Evolutionary conservation across 2,797 vertebrate genomes (phyloP).

Genomic region (Alauda arvensis): DNA sequence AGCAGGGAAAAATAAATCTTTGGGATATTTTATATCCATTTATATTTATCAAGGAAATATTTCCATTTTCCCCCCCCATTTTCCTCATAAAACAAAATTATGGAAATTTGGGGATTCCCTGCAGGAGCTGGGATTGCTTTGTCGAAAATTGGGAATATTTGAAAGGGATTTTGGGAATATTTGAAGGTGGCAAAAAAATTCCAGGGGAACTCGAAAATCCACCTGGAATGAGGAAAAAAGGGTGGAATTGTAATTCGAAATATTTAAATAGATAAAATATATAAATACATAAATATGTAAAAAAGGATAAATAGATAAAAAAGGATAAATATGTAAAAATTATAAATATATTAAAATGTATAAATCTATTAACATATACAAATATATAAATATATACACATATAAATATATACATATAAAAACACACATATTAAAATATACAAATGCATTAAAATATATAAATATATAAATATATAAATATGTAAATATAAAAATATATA

Average conservation of each 20-base stretch:
- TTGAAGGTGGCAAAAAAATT: background rate
- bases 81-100: background rate
- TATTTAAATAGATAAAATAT: no score
- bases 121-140: background rate
- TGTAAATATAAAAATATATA: no score
- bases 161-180: background rate
- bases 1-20: rapidly evolving
- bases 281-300: no score
- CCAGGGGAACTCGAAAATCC: background rate
- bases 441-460: no score
- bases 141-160: background rate
- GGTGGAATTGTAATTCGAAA: background rate
- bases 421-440: no score
- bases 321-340: background rate
- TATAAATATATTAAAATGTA: no score
- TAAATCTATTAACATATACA: no score
- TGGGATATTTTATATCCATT: background rate
- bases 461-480: no score
- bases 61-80: background rate
- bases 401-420: no score
- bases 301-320: no score
- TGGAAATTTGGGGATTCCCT: background rate
- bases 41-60: background rate
- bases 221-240: no score
- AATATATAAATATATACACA: no score